These are phyloP conservation scores for Endotricha flammealis DNA, from an alignment of 2,888 invertebrate genomes.

Conservation along the genomic window DNA sequence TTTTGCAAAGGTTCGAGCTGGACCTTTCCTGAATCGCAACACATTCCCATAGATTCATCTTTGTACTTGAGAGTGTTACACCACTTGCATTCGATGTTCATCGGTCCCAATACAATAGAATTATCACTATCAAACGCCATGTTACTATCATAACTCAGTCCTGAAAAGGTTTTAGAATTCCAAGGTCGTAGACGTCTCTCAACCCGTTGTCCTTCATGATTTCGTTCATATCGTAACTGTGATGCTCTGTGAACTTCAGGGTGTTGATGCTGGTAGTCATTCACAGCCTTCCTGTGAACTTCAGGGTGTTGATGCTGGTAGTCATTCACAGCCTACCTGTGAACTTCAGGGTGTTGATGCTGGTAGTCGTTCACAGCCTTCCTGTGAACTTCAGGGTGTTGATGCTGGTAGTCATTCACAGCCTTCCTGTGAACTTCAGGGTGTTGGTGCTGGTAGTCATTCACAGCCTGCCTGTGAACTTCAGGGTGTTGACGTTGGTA, in stretches of 20 bases:
- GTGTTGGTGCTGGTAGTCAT: neutral
- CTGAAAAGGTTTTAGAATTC: neutral
- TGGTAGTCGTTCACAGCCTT: neutral
- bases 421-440: slow-evolving; percentile 1
- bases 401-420: neutral
- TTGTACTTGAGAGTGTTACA: slow-evolving; percentile 17
- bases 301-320: neutral
- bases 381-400: neutral
- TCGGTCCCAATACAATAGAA: neutral
- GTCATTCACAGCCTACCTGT: neutral
- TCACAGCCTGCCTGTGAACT: neutral
- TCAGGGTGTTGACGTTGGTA: neutral
- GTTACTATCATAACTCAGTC: neutral
- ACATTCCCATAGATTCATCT: slow-evolving; percentile 21
- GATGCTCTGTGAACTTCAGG: slow-evolving; percentile 1
- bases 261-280: neutral
- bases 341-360: neutral
- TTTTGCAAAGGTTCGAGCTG: slow-evolving; percentile 11
- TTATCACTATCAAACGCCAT: neutral
- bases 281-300: neutral
- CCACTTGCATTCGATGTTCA: neutral
- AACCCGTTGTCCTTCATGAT: neutral
- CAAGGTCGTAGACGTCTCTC: neutral
- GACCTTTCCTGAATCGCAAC: slow-evolving; percentile 22
- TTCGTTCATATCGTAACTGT: no score